Evolutionary conservation across 2,113 vertebrate genomes (phyloP), one percentile per base, ranked within the genome.

Genomic region (Otolemur garnettii): DNA sequence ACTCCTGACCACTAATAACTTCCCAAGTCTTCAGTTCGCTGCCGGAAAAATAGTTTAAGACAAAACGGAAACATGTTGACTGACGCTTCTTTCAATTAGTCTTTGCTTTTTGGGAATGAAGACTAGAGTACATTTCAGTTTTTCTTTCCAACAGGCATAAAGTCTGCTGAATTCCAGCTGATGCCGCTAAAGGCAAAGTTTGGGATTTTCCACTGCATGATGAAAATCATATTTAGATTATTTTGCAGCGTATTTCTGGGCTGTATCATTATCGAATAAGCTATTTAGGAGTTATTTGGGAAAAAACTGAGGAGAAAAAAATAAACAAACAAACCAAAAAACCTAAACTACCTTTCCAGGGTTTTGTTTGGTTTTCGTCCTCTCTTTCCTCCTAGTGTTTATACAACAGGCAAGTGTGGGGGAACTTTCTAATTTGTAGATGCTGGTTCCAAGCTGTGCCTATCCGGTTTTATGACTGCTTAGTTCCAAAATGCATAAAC

Each of bases 1-100:
- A 90, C 93, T 95, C 97, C 72, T 98, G 97, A 98, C 96, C 94
- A 97, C 93, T 98, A 98, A 98, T 89, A 93, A 97, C 87, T 96
- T 97, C 66, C 64, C 38, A 87, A 96, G n/a, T 94, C 86, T 97
- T 93, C 93, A 96, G 95, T 98, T 97, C 78, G 84, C 83, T 81
- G 81, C 84, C 98, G 95, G 26, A 95, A 89, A 96, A 89, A 75
- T 68, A 85, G 79, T 86, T 93, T 74, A 78, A 88, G 96, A 71
- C 60, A 83, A 94, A 93, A 72, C 19, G 66, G 92, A 96, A 92
- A 90, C 80, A 50, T 92, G 42, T 87, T 96, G 97, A 91, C 83
- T 95, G 79, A 97, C 97, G 83, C 91, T 75, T 96, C 95, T 97
- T 96, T 92, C 88, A 98, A 97, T 98, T 98, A 98, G 86, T 80